Conservation (phyloP, 1,140 invertebrate genomes). For the Ceratoteleas bidentatus region DNA sequence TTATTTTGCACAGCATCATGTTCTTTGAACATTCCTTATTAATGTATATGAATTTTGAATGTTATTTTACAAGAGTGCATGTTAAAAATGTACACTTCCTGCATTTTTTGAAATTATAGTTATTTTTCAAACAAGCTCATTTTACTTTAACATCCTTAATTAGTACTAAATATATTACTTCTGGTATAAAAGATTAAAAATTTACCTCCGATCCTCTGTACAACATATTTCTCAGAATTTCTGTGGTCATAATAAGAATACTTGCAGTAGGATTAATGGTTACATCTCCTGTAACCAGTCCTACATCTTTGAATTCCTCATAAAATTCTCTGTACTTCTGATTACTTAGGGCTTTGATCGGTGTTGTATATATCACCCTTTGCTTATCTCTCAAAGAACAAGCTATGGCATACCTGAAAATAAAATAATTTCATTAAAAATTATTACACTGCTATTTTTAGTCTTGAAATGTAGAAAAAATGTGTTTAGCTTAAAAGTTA, state of each 20-base stretch:
- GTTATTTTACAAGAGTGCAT: no score
- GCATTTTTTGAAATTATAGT: no score
- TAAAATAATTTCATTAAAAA: constrained; percentile 15
- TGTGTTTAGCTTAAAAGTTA: background rate
- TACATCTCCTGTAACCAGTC: constrained; percentile 98
- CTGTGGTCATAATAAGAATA: constrained; percentile 99
- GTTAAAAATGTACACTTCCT: no score
- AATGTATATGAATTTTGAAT: no score
- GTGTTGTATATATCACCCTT: constrained; percentile 99
- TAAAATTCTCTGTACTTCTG: constrained; percentile 99
- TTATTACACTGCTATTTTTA: constrained; percentile 5
- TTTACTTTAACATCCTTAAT: no score
- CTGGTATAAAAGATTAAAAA: no score
- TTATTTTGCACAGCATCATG: no score
- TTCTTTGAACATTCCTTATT: no score
- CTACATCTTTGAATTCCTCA: constrained; percentile 99
- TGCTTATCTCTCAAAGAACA: constrained; percentile 87
- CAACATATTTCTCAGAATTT: constrained; percentile 99
- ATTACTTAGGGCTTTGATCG: constrained; percentile 99
- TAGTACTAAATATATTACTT: no score
- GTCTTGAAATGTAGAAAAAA: no score
- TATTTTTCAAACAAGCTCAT: no score
- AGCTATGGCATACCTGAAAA: constrained; percentile 87
- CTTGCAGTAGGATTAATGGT: constrained; percentile 99
- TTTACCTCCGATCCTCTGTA: constrained; percentile 96